Evolutionary conservation across 2,797 vertebrate genomes (phyloP).

Genomic region (Octomys mimax): DNA sequence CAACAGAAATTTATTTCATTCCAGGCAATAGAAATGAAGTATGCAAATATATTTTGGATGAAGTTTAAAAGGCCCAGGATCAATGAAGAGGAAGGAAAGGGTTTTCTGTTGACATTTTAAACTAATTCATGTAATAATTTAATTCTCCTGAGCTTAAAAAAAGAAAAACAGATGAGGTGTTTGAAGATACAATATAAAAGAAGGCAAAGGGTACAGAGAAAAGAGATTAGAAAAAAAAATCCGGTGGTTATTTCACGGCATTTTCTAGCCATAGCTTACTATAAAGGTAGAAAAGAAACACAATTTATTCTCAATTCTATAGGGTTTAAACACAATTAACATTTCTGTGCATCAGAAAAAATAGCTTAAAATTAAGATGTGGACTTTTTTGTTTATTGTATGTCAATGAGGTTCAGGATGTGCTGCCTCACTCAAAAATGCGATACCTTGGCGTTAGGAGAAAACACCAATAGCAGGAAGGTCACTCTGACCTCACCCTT

Average conservation of each 20-base stretch:
- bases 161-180: constrained; percentile 52
- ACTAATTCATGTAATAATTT: constrained; percentile 67
- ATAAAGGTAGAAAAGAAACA: constrained; percentile 9
- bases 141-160: constrained; percentile 54
- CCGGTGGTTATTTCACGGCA: not conserved
- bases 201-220: constrained; percentile 11
- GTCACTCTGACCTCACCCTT: not conserved
- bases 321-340: constrained; percentile 48
- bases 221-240: not conserved
- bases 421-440: not conserved
- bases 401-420: not conserved
- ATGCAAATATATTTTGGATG: constrained; percentile 66
- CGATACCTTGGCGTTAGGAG: not conserved
- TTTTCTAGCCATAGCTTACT: constrained; percentile 5
- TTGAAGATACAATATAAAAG: constrained; percentile 50
- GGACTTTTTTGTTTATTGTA: not conserved
- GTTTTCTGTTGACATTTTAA: constrained; percentile 75
- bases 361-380: constrained; percentile 35
- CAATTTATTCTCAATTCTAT: constrained; percentile 14
- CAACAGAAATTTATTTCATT: not conserved
- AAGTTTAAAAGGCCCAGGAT: constrained; percentile 45
- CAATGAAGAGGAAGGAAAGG: constrained; percentile 56
- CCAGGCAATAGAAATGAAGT: constrained; percentile 55
- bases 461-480: not conserved
- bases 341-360: not conserved